A percentile compares a stretch with the other conserved stretches of the same genome.
Evolutionary conservation across 2,113 vertebrate genomes (phyloP).

Genomic region (Aviceda subcristata): DNA sequence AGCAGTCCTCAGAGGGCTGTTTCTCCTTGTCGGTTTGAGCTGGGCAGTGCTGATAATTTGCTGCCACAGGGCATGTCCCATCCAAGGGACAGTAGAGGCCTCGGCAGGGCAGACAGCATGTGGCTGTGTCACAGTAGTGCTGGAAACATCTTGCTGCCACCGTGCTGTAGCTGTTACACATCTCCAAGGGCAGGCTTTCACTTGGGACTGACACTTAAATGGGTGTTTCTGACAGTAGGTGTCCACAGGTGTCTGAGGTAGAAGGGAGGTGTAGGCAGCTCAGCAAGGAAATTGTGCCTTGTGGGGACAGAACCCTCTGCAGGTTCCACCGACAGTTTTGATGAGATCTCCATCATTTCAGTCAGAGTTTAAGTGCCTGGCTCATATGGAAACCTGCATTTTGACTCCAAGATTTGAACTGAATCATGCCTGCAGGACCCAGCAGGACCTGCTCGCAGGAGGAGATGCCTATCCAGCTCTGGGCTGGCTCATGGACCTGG

Average conservation of each 20-base stretch:
- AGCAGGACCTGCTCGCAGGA: neutral
- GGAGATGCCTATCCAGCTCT: neutral
- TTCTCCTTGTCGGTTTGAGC: neutral
- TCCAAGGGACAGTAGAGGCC: neutral
- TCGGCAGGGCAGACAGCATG: neutral
- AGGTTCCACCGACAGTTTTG: neutral
- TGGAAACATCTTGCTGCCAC: neutral
- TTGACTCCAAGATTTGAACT: neutral
- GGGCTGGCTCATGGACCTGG: neutral
- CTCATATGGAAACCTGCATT: neutral
- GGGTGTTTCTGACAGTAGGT: neutral
- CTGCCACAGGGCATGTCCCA: neutral
- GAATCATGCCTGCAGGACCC: neutral
- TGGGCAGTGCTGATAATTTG: neutral
- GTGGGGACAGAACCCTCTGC: neutral
- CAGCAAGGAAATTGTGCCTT: neutral
- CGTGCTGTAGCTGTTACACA: accelerated
- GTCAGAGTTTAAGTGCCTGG: neutral
- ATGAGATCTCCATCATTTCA: neutral
- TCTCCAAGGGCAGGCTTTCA: neutral
- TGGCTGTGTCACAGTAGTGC: neutral
- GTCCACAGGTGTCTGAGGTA: neutral
- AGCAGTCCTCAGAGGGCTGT: neutral
- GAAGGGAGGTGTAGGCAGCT: neutral
- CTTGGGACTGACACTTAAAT: neutral